phyloP scores from a whole-genome alignment of 2,113 vertebrate genomes.

The Balaeniceps rex region DNA sequence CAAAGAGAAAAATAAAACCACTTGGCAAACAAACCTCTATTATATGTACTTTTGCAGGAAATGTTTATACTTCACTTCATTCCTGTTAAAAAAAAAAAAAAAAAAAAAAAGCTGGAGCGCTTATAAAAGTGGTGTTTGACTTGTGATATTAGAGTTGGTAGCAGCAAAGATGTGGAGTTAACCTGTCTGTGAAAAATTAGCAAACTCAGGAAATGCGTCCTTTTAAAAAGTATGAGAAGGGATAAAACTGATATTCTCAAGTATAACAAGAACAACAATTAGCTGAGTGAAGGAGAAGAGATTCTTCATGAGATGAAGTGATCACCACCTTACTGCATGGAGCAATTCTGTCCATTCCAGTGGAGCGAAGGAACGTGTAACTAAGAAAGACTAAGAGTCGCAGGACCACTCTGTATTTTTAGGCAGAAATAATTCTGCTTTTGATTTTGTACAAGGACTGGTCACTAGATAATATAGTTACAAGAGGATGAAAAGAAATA shows the following conservation, averaged over 20 bases:
- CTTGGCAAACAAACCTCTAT: slow-evolving; percentile 55
- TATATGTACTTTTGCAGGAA: slow-evolving; percentile 50
- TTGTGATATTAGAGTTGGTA: not conserved
- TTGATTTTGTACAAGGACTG: not conserved
- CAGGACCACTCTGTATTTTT: not conserved
- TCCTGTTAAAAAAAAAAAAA: not conserved
- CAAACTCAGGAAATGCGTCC: not conserved
- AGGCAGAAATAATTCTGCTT: not conserved
- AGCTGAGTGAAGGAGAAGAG: not conserved
- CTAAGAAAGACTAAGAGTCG: not conserved
- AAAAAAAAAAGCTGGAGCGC: not conserved
- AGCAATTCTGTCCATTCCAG: not conserved
- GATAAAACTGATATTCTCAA: not conserved
- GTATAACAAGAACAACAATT: not conserved
- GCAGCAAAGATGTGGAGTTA: not conserved
- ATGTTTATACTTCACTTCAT: slow-evolving; percentile 34
- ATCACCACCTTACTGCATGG: not conserved
- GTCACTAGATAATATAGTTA: not conserved
- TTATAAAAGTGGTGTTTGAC: not conserved
- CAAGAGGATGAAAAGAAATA: not conserved
- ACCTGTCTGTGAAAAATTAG: not conserved
- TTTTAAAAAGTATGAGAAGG: not conserved
- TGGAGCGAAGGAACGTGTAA: not conserved
- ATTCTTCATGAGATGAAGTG: not conserved
- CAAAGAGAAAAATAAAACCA: slow-evolving; percentile 56